Evolutionary conservation across 92 coral and sea anemone genomes (phyloP), one percentile per base, ranked within the genome.

Genomic region (Siderastrea radians): DNA sequence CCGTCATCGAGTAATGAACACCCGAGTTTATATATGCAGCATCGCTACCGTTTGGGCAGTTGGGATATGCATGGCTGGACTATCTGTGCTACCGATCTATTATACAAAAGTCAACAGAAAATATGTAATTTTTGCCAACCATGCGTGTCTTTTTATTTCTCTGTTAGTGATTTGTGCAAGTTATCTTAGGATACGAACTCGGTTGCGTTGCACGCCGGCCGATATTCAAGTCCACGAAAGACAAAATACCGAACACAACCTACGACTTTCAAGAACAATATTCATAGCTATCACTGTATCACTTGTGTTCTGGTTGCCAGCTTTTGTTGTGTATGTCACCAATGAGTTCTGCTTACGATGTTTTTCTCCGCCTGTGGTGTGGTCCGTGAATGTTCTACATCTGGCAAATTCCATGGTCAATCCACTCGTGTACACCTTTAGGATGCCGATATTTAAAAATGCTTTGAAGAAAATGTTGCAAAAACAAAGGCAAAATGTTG

Each of bases 351-450:
- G 85, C 12, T 52, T 1, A 26, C 3, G 13, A 9, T 78, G 83
- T 47, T 15, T 78, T 48, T 5, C 71, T 13, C 75, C 53, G 14
- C 16, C 7, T 3, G 17, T 68, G 1, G 4, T 53, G 3, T 12
- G 52, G 6, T 3, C 53, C 3, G 65, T 55, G 1, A 15, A 52
- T 8, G 53, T 7, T 19, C 15, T 81, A 1, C 54, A 68, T 53
- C 58, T 81, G 76, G 76, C 76, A 15, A 81, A 68, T 54, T 81
- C 85, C 3, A 69, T 81, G 64, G 64, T 81, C 1, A 81, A 81
- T 53, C 85, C 85, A 68, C 15, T 69, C 6, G 77, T 68, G 50
- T 81, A 81, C 55, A 81, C 62, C 44, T 68, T 44, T 52, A 38
- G 76, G 45, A 81, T 81, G 76, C 76, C 15, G 7, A 57, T 55